A percentile compares a stretch with the other conserved stretches of the same genome.
phyloP scores from a whole-genome alignment of 37 sponge, comb jelly and placozoan species.

The Petrosia ficiformis region DNA sequence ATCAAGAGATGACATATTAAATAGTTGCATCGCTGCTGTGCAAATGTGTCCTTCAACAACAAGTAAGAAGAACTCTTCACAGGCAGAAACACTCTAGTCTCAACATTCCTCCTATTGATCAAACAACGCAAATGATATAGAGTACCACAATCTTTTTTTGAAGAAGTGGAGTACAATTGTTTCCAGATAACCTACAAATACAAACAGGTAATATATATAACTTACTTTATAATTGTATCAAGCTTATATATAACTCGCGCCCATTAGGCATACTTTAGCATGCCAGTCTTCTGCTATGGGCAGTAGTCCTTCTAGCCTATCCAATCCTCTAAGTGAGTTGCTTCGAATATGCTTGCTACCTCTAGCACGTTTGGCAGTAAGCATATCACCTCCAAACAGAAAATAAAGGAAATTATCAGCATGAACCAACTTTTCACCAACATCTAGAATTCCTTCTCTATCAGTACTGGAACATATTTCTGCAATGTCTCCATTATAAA shows the following conservation, averaged over 20 bases:
- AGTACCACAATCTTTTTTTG: slow-evolving; percentile 22
- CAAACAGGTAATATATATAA: neutral
- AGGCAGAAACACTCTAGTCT: neutral
- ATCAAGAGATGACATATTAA: too few relatives aligned
- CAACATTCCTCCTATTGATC: neutral
- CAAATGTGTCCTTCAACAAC: slow-evolving; percentile 17
- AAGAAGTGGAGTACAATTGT: neutral
- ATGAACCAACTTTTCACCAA: too few relatives aligned
- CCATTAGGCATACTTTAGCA: neutral
- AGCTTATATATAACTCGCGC: slow-evolving; percentile 4
- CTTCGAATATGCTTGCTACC: neutral
- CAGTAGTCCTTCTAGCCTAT: neutral
- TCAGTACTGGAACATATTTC: too few relatives aligned
- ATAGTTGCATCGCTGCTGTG: slow-evolving; percentile 8
- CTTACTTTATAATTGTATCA: neutral
- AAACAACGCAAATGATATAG: slow-evolving; percentile 15
- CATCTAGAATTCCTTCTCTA: too few relatives aligned
- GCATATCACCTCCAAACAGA: slow-evolving; percentile 24
- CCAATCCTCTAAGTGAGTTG: neutral
- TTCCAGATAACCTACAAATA: slow-evolving; percentile 38
- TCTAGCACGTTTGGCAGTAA: slow-evolving; percentile 4
- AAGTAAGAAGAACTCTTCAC: slow-evolving; percentile 2
- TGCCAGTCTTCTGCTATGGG: slow-evolving; percentile 5
- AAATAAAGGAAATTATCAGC: neutral
- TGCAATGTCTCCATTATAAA: too few relatives aligned